Evolutionary conservation across 92 coral and sea anemone species (phyloP).

Genomic region (Epizoanthus ramosus): DNA sequence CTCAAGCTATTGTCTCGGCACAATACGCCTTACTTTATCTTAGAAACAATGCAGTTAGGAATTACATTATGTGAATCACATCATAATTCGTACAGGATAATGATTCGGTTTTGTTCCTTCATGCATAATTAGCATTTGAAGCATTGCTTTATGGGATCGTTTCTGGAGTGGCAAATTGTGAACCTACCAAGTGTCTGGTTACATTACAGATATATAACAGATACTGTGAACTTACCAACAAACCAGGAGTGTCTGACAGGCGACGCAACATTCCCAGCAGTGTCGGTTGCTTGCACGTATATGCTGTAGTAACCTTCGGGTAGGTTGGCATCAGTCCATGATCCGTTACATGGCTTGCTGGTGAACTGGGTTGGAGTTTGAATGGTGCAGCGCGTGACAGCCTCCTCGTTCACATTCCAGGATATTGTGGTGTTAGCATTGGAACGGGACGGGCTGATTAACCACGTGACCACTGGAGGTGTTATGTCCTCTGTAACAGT

Average conservation of each 20-base stretch:
- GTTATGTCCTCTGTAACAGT: conserved; percentile 70
- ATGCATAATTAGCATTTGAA: no score
- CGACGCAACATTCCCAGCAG: conserved; percentile 80
- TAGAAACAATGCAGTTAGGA: no score
- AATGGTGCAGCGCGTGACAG: conserved; percentile 71
- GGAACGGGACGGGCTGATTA: conserved; percentile 63
- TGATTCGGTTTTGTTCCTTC: no score
- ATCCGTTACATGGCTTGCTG: conserved; percentile 60
- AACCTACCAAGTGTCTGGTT: no score
- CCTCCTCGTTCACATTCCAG: conserved; percentile 79
- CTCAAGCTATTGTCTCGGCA: no score
- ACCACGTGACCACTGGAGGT: conserved; percentile 67
- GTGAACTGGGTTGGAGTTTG: conserved; percentile 67
- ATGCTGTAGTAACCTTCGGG: conserved; percentile 70
- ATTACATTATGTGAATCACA: no score
- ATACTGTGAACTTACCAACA: conserved; percentile 65
- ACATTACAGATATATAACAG: no score
- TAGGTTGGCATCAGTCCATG: conserved; percentile 67
- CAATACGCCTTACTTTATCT: no score
- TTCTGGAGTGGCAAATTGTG: no score
- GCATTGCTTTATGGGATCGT: no score
- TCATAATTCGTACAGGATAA: no score
- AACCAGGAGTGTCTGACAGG: conserved; percentile 77
- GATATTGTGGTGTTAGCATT: conserved; percentile 56
- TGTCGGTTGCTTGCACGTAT: conserved; percentile 71